These are phyloP conservation scores for Chloroclysta siterata DNA, from an alignment of 2,888 invertebrate species.

Conservation along the genomic window DNA sequence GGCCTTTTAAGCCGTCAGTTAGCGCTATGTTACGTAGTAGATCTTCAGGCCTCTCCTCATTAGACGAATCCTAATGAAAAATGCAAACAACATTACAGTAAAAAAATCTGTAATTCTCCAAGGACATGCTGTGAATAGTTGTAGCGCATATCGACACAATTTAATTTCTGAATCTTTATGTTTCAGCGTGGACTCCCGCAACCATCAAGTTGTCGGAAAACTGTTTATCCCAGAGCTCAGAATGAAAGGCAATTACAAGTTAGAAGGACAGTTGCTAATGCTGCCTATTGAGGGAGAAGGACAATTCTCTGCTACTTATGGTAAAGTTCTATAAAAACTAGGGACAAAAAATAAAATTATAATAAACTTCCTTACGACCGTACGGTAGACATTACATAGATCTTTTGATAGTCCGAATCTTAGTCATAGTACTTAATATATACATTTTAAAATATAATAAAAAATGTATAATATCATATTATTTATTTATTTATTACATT, in stretches of 20 bases:
- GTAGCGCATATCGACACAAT: not conserved
- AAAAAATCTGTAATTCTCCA: not conserved
- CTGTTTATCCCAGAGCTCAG: constrained; percentile 87
- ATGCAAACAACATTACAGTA: not conserved
- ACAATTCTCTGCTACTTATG: constrained; percentile 87
- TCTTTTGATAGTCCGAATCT: no score
- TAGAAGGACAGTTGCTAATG: constrained; percentile 89
- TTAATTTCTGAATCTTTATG: not conserved
- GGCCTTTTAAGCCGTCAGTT: no score
- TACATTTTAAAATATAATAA: no score
- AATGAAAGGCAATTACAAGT: constrained; percentile 87
- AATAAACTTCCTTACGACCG: not conserved
- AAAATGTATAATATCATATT: no score
- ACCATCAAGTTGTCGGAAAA: constrained; percentile 85
- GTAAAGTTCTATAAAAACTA: constrained; percentile 65
- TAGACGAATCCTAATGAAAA: no score
- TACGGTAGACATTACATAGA: no score
- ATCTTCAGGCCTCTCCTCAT: no score
- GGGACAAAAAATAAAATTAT: not conserved
- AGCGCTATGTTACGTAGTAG: no score
- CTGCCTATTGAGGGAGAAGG: constrained; percentile 90
- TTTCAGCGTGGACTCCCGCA: constrained; percentile 82
- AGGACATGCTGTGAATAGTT: not conserved
- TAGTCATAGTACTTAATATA: no score
- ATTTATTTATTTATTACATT: no score